phyloP scores from a whole-genome alignment of 2,797 vertebrate species.

The Phyllotis vaccarum region DNA sequence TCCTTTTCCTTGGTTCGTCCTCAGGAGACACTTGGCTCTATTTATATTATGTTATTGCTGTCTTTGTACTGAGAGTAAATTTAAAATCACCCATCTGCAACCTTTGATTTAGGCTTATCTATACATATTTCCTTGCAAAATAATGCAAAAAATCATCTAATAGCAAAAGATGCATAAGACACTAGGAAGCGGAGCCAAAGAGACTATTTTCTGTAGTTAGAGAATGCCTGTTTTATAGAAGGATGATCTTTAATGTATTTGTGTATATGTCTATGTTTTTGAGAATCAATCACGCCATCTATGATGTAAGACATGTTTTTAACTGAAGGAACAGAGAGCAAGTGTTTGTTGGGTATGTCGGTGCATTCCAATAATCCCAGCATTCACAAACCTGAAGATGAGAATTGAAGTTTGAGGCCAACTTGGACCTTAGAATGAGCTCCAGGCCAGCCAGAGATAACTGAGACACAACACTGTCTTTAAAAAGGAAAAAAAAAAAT shows the following conservation, averaged over 20 bases:
- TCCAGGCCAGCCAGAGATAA: background rate
- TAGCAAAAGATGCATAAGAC: background rate
- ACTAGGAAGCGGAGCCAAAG: background rate
- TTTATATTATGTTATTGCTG: slow-evolving; percentile 33
- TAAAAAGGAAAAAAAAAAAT: too few relatives aligned
- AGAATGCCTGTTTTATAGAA: background rate
- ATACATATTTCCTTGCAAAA: background rate
- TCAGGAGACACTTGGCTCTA: slow-evolving; percentile 7
- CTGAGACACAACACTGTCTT: background rate
- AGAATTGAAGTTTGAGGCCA: background rate
- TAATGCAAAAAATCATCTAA: background rate
- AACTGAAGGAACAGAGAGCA: background rate
- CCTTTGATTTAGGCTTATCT: background rate
- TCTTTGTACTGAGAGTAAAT: slow-evolving; percentile 61
- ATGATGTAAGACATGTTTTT: background rate
- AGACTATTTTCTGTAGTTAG: background rate
- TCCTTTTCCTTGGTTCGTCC: slow-evolving; percentile 66
- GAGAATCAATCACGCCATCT: background rate
- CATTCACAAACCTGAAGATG: background rate
- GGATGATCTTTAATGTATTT: background rate
- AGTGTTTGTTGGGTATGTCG: background rate
- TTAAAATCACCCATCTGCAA: background rate
- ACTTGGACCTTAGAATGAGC: background rate
- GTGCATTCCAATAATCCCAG: background rate
- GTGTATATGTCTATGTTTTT: background rate